Evolutionary conservation across 2,888 invertebrate species (phyloP).

Genomic region (Malacosoma neustria): DNA sequence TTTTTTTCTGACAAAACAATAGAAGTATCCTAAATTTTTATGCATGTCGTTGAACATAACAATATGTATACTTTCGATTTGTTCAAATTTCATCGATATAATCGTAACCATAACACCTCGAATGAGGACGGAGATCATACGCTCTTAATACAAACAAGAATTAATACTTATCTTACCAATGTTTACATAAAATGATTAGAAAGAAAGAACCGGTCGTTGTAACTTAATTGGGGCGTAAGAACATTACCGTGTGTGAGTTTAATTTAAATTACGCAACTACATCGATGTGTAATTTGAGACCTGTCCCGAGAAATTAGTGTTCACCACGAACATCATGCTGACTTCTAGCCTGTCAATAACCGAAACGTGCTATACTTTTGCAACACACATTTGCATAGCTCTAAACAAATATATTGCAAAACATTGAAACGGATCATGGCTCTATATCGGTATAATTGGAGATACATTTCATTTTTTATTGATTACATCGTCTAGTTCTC

Average conservation of each 20-base stretch:
- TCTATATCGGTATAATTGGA: not conserved
- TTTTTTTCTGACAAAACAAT: too few species aligned
- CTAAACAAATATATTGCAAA: constrained; percentile 3
- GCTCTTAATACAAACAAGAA: not conserved
- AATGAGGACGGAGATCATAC: not conserved
- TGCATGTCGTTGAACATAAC: too few species aligned
- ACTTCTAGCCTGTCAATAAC: constrained; percentile 23
- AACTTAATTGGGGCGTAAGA: constrained; percentile 58
- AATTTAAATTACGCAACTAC: constrained; percentile 35
- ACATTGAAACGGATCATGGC: not conserved
- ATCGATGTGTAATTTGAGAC: constrained; percentile 37
- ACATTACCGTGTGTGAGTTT: constrained; percentile 37
- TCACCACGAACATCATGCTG: constrained; percentile 28
- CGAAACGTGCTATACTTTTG: constrained; percentile 13
- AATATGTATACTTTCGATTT: not conserved
- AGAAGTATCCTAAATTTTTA: too few species aligned
- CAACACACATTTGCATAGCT: constrained; percentile 7
- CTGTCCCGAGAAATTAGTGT: constrained; percentile 41
- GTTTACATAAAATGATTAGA: constrained; percentile 40
- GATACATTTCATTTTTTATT: not conserved
- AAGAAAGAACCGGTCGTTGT: constrained; percentile 36
- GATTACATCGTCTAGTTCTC: not conserved
- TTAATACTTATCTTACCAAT: constrained; percentile 15
- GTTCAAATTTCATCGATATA: not conserved
- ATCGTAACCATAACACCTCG: not conserved